A percentile compares a stretch with the other conserved stretches of the same genome.
phyloP scores from a whole-genome alignment of 2,113 vertebrate species.

The Urocynchramus pylzowi region DNA sequence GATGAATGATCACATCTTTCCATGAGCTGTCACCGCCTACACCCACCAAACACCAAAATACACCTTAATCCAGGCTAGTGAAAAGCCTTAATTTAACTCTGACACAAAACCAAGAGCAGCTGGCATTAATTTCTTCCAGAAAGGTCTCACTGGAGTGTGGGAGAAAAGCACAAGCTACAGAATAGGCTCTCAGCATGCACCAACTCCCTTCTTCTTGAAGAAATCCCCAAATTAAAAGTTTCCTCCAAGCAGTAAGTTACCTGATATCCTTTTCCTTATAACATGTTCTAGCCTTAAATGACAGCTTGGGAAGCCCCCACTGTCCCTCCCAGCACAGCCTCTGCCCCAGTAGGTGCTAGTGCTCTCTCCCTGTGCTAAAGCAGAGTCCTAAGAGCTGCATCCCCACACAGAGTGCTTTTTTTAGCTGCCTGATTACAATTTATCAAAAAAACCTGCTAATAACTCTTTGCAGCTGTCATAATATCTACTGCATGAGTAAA shows the following conservation, averaged over 20 bases:
- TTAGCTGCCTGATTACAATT: background rate
- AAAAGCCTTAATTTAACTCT: background rate
- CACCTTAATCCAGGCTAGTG: background rate
- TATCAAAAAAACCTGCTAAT: background rate
- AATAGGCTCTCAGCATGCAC: background rate
- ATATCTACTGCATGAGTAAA: background rate
- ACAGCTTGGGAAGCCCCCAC: background rate
- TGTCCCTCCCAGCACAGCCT: background rate
- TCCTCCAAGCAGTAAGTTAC: background rate
- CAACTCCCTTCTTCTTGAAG: background rate
- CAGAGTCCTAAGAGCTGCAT: background rate
- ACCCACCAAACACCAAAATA: background rate
- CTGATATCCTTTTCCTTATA: background rate
- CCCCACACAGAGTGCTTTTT: background rate
- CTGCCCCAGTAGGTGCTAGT: background rate
- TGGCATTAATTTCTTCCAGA: background rate
- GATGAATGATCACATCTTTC: background rate
- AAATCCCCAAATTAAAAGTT: background rate
- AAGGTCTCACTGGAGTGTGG: background rate
- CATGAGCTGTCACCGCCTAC: background rate
- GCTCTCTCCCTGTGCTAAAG: background rate
- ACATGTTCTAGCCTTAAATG: background rate
- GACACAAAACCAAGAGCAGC: background rate
- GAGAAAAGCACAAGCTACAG: background rate
- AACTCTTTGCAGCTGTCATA: background rate